These are phyloP conservation scores for Cheilosia impressa DNA, from an alignment of 2,888 invertebrate genomes.

Conservation along the genomic window DNA sequence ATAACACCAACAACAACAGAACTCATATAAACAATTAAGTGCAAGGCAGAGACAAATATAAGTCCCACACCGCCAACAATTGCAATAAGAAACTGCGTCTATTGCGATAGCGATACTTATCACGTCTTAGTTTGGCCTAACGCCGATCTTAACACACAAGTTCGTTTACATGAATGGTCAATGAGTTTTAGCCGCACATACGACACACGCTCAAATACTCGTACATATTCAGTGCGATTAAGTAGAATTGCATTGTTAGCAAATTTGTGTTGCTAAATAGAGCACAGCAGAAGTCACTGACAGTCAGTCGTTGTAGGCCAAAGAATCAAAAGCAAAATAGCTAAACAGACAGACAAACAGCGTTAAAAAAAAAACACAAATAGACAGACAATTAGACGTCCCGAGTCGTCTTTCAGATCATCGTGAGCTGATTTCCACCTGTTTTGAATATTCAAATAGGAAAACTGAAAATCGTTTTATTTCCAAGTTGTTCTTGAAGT, in stretches of 20 bases:
- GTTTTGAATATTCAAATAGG: conserved; percentile 74
- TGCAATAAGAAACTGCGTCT: conserved; percentile 43
- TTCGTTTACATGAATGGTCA: conserved; percentile 68
- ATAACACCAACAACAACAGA: conserved; percentile 24
- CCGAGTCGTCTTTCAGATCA: conserved; percentile 73
- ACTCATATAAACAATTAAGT: conserved; percentile 67
- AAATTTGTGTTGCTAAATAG: conserved; percentile 66
- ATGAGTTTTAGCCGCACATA: conserved; percentile 63
- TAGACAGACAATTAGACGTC: conserved; percentile 74
- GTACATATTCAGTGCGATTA: conserved; percentile 48
- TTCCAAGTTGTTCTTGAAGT: conserved; percentile 70
- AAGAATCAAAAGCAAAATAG: conserved; percentile 52
- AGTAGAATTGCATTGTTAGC: conserved; percentile 62
- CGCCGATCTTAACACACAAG: conserved; percentile 68
- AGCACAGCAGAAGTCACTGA: conserved; percentile 60
- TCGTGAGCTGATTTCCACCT: conserved; percentile 75
- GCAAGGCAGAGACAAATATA: conserved; percentile 31
- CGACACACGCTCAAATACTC: conserved; percentile 64
- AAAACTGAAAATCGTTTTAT: conserved; percentile 72
- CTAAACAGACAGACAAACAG: conserved; percentile 38
- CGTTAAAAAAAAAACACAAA: conserved; percentile 45
- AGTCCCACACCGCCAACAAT: conserved; percentile 61
- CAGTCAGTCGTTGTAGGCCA: conserved; percentile 54
- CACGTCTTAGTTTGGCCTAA: conserved; percentile 68
- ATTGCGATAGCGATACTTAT: conserved; percentile 61